Percentiles rank a stretch among this genome's conserved stretches.
Evolutionary conservation across 2,113 vertebrate species (phyloP).

Genomic region (Macquaria australasica): DNA sequence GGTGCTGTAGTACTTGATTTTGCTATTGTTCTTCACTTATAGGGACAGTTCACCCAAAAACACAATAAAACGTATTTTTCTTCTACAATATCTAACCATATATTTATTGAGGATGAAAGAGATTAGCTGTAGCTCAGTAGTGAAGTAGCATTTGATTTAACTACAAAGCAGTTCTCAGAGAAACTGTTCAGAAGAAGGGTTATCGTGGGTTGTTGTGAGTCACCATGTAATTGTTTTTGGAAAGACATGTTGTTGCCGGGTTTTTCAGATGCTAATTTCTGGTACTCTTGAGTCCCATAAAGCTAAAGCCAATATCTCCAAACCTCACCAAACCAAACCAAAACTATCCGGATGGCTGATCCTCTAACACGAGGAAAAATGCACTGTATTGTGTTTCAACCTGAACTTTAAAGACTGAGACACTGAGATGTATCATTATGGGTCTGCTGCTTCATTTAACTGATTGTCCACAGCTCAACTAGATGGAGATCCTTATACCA

Average conservation of each 20-base stretch:
- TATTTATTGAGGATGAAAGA: neutral
- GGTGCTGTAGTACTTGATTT: slow-evolving; percentile 45
- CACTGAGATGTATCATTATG: neutral
- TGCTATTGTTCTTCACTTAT: slow-evolving; percentile 32
- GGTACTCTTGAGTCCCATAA: neutral
- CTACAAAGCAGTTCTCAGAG: neutral
- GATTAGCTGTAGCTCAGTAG: neutral
- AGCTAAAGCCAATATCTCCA: slow-evolving; percentile 2
- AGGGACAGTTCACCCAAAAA: neutral
- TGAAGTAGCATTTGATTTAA: neutral
- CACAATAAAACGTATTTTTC: neutral
- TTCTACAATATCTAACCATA: neutral
- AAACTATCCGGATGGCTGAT: neutral
- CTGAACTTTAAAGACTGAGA: slow-evolving; percentile 20
- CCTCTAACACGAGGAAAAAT: neutral
- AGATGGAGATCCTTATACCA: neutral
- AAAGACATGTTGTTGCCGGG: neutral
- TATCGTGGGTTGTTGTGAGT: neutral
- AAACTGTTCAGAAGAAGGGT: neutral
- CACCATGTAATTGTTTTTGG: neutral
- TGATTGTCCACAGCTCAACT: slow-evolving; percentile 79
- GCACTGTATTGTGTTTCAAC: neutral
- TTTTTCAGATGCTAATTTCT: slow-evolving; percentile 14
- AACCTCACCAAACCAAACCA: neutral
- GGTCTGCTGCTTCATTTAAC: slow-evolving; percentile 39